These are phyloP conservation scores for Ceriagrion tenellum DNA, from an alignment of 2,888 invertebrate genomes.

Conservation along the genomic window DNA sequence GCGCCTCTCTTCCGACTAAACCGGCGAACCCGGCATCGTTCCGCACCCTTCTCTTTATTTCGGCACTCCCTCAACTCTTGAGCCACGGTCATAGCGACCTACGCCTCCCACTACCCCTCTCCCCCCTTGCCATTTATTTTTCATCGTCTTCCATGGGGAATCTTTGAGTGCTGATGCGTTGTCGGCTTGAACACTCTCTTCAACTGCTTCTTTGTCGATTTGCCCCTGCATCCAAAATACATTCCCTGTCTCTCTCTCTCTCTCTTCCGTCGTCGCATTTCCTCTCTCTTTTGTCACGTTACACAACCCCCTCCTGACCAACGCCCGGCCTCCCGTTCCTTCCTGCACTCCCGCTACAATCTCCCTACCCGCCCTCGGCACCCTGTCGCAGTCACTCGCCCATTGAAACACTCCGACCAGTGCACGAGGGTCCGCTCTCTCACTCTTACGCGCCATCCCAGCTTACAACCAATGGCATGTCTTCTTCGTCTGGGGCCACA, in stretches of 20 bases:
- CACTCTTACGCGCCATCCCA: background rate
- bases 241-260: background rate
- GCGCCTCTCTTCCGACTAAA: background rate
- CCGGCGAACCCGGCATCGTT: background rate
- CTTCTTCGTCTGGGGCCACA: background rate
- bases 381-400: background rate
- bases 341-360: background rate
- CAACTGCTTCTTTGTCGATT: background rate
- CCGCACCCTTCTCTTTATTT: background rate
- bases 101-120: background rate
- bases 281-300: background rate
- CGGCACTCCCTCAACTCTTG: background rate
- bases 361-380: background rate
- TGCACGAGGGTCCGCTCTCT: background rate
- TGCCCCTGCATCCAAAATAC: background rate
- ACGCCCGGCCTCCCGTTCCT: background rate
- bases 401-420: background rate
- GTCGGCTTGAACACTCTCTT: background rate
- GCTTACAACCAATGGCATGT: background rate
- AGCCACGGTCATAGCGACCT: too few relatives aligned
- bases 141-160: background rate
- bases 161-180: background rate
- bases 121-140: background rate
- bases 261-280: background rate
- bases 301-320: background rate